Conservation (phyloP, 2,797 vertebrate genomes). For the Hydrophis major region DNA sequence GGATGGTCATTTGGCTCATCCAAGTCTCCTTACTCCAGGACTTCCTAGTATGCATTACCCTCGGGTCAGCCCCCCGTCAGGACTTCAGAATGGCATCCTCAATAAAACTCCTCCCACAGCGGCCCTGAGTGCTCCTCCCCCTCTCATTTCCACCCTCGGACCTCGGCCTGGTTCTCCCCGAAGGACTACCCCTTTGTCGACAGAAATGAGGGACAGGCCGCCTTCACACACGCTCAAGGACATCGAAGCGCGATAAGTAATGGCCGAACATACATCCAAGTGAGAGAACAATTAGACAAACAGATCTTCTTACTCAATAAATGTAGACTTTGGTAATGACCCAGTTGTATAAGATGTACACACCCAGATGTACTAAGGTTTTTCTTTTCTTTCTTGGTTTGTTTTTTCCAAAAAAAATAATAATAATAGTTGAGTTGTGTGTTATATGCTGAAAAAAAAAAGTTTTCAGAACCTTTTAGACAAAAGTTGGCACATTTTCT, state of each 20-base stretch:
- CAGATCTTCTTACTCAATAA: conserved; percentile 57
- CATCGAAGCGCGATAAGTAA: conserved; percentile 91
- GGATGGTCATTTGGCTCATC: conserved; percentile 88
- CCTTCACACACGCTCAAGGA: conserved; percentile 91
- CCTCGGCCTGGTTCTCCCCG: conserved; percentile 86
- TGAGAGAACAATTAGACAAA: conserved; percentile 56
- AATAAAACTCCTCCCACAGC: conserved; percentile 93
- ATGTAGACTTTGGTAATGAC: conserved; percentile 54
- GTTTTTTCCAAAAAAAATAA: neutral
- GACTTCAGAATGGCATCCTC: conserved; percentile 89
- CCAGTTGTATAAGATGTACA: conserved; percentile 75
- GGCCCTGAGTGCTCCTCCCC: conserved; percentile 92
- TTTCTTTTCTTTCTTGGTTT: conserved; percentile 32
- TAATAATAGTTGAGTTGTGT: conserved; percentile 73
- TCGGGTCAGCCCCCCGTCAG: conserved; percentile 85
- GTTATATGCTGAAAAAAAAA: conserved; percentile 70
- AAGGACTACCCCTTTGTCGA: conserved; percentile 91
- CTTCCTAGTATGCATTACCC: conserved; percentile 96
- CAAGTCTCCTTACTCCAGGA: conserved; percentile 85
- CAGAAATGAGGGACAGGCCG: conserved; percentile 92
- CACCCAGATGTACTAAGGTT: conserved; percentile 73
- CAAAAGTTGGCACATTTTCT: conserved; percentile 76
- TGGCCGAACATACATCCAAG: conserved; percentile 40
- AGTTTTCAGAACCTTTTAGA: conserved; percentile 81
- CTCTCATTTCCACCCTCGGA: conserved; percentile 90